phyloP scores from a whole-genome alignment of 92 coral and sea anemone species.

The Epizoanthus rinbou region DNA sequence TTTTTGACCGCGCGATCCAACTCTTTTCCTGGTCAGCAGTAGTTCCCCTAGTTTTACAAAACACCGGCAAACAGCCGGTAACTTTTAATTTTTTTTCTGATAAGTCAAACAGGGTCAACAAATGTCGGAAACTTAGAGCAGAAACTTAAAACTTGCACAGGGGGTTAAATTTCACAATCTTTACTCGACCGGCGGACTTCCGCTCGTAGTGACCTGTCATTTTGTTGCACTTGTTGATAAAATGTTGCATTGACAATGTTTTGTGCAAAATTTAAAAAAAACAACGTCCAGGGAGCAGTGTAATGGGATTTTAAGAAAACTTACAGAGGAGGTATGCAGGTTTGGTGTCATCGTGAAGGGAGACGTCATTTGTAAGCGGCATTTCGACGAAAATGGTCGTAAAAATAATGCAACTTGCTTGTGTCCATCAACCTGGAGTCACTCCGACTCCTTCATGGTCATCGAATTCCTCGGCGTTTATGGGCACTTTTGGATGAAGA shows the following conservation, averaged over 20 bases:
- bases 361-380: slow-evolving; percentile 27
- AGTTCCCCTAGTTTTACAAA: background rate
- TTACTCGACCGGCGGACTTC: slow-evolving; percentile 6
- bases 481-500: slow-evolving; percentile 28
- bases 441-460: slow-evolving; percentile 10
- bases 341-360: background rate
- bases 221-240: background rate
- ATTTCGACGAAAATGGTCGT: slow-evolving; percentile 43
- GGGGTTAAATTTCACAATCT: background rate
- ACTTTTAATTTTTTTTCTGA: too few species aligned
- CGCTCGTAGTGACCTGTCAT: background rate
- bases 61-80: background rate
- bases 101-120: too few species aligned
- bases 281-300: background rate
- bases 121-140: slow-evolving; percentile 7
- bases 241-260: background rate
- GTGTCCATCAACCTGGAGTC: slow-evolving; percentile 39
- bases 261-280: background rate
- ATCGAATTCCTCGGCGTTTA: background rate
- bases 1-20: background rate
- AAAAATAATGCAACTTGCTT: slow-evolving; percentile 36
- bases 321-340: slow-evolving; percentile 8
- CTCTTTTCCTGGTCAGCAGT: slow-evolving; percentile 6
- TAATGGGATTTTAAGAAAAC: background rate
- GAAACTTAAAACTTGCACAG: background rate